Conservation (phyloP, 2,888 invertebrate genomes). For the Ectemnius lituratus region DNA sequence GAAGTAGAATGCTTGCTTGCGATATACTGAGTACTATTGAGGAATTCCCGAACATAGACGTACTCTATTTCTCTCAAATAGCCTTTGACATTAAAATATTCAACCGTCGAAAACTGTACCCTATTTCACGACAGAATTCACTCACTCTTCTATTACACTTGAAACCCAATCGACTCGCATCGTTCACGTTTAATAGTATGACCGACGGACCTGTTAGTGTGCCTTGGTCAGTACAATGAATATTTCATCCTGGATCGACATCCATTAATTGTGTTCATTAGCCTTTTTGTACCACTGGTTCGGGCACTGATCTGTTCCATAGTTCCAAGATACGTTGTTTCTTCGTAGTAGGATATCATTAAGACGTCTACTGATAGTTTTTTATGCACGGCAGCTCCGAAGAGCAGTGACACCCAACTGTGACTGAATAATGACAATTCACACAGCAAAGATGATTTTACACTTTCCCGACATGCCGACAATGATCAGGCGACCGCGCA, state of each 20-base stretch:
- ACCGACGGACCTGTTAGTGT: not conserved
- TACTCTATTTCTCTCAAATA: no score
- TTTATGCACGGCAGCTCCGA: not conserved
- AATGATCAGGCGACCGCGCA: no score
- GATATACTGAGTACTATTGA: not conserved
- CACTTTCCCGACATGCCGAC: not conserved
- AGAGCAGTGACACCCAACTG: not conserved
- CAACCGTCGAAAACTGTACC: not conserved
- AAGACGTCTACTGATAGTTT: no score
- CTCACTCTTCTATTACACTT: constrained; percentile 14
- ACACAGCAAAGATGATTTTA: not conserved
- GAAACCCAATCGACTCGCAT: constrained; percentile 4
- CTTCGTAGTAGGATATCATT: no score
- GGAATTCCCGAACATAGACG: constrained; percentile 4
- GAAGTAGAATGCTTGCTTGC: constrained; percentile 3
- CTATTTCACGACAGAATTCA: constrained; percentile 2
- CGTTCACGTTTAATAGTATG: constrained; percentile 26
- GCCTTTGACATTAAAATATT: no score
- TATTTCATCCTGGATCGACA: no score
- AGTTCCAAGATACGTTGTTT: no score
- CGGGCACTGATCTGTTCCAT: no score
- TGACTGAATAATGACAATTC: not conserved
- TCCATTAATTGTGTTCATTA: no score
- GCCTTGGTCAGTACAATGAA: no score
- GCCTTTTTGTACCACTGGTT: no score